A percentile compares a stretch with the other conserved stretches of the same genome.
phyloP scores from a whole-genome alignment of 2,888 invertebrate species.

The Monoplex corrugatus region DNA sequence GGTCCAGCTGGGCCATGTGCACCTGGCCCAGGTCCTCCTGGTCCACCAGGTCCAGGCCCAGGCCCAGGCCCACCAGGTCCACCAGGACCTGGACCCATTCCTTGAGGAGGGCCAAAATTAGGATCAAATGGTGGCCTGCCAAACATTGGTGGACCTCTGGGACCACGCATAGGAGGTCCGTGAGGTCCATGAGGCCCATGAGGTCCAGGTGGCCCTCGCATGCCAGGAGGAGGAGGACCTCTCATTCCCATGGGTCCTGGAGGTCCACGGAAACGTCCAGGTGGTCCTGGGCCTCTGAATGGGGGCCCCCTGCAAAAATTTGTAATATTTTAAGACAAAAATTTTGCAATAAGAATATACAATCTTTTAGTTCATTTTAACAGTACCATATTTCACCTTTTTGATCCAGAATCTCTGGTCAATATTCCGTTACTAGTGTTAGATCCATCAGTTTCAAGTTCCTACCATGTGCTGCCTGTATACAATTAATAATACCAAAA shows the following conservation, averaged over 20 bases:
- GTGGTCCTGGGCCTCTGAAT: conserved; percentile 80
- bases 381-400: too few relatives aligned
- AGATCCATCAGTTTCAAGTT: too few relatives aligned
- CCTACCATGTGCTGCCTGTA: too few relatives aligned
- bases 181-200: conserved; percentile 76
- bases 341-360: too few relatives aligned
- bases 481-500: too few relatives aligned
- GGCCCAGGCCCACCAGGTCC: neutral
- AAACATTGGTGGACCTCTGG: conserved; percentile 66
- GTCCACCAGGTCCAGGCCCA: conserved; percentile 32
- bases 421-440: too few relatives aligned
- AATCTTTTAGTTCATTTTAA: too few relatives aligned
- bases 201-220: conserved; percentile 75
- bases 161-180: conserved; percentile 42
- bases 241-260: conserved; percentile 66
- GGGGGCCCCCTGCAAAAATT: conserved; percentile 56
- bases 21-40: neutral
- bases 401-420: too few relatives aligned
- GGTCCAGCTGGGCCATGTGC: conserved; percentile 61
- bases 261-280: conserved; percentile 71
- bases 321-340: too few relatives aligned
- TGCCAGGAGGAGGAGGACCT: conserved; percentile 68
- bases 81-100: conserved; percentile 63
- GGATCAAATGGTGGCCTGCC: conserved; percentile 85
- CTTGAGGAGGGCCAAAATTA: conserved; percentile 83